Base-by-base conservation (phyloP, 2,888 invertebrate genomes). In the Apamea anceps region DNA sequence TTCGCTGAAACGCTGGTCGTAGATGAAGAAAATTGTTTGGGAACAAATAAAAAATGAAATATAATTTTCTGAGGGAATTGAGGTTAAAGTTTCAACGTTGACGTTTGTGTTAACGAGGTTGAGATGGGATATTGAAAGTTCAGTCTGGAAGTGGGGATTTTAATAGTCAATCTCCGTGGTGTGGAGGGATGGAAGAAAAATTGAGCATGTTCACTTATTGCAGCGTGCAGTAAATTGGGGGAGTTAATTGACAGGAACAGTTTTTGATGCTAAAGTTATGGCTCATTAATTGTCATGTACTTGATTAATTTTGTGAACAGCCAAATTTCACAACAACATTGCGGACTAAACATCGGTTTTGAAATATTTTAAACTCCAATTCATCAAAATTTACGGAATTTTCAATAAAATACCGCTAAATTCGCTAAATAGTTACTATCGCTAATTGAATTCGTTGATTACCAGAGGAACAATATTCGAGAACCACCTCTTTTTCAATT, bases 1-100 rank as follows among this genome's bases (percentile, higher is more conserved):
- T 87, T 90, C 79, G 80, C 84, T 87, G 90, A 86, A 87, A 87
- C 80, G 81, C 68, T 75, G 80, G 72, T 63, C 72, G 81, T 82
- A 79, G 82, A 88, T 76, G 80, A 84, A 85, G 85, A 83, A 87
- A 88, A 86, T 89, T 90, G 83, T 89, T 90, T 89, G 82, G 79
- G 83, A 84, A 87, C 90, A 90, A 88, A 90, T 90, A 89, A 83
- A 90, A 54, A 87, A 90, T 88, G 81, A 86, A 87, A 89, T 83
- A 90, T 82, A 82, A 87, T 83, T 90, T 83, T 82, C 75, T 76
- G 76, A 71, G 67, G 75, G 81, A 82, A 88, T 82, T 82, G 80
- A 85, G 88, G 77, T 85, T 83, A 80, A 82, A 89, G 77, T 88
- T 86, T 73, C 51, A 74, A 77, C 81, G 79, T 82, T 83, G 83